Percentiles rank a stretch among this genome's conserved stretches.
These are phyloP conservation scores for Dendrolimus houi DNA, from an alignment of 2,888 invertebrate species.

Conservation along the genomic window DNA sequence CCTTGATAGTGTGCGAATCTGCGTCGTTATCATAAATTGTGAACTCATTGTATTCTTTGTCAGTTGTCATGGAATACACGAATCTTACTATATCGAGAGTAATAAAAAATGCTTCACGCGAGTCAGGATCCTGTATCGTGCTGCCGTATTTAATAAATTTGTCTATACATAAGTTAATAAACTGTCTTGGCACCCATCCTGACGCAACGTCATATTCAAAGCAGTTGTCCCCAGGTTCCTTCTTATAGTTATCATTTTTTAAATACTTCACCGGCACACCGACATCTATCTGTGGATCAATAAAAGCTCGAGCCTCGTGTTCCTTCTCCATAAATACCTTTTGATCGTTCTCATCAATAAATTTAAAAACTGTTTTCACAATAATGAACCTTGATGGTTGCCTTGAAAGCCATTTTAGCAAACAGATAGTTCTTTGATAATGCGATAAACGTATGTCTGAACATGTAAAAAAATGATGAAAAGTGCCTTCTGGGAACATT, in stretches of 20 bases:
- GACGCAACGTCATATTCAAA: neutral
- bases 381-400: neutral
- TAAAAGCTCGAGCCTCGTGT: neutral
- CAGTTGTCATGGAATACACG: neutral
- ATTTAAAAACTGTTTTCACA: neutral
- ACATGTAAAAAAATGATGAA: constrained; percentile 14
- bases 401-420: constrained; percentile 2
- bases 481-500: constrained; percentile 18
- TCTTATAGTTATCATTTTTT: neutral
- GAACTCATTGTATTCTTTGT: neutral
- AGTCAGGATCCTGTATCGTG: neutral
- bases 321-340: neutral
- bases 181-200: neutral
- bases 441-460: neutral
- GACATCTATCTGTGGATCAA: neutral
- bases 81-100: neutral
- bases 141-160: neutral
- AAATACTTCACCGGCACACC: neutral
- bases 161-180: neutral
- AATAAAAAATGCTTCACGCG: neutral
- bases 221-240: neutral
- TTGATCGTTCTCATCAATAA: neutral
- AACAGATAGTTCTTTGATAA: neutral
- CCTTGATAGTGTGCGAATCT: neutral
- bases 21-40: neutral